These are phyloP conservation scores for Timema podura DNA, from an alignment of 2,888 invertebrate genomes.

Conservation along the genomic window DNA sequence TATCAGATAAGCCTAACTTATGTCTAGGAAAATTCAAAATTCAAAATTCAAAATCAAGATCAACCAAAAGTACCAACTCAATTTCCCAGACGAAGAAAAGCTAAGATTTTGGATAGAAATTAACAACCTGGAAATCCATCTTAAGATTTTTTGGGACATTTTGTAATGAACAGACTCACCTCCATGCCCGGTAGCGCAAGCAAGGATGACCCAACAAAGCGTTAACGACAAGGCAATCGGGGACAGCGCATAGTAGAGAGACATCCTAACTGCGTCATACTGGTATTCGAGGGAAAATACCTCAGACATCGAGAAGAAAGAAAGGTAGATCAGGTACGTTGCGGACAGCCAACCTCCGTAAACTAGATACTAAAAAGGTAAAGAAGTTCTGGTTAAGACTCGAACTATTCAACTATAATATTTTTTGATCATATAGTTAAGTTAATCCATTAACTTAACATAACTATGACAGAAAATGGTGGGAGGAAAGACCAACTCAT, in stretches of 20 bases:
- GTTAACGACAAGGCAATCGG: conserved; percentile 59
- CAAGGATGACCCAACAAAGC: conserved; percentile 62
- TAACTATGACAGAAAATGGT: background rate
- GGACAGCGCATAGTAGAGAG: conserved; percentile 60
- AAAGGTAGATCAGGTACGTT: conserved; percentile 49
- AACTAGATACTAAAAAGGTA: no score
- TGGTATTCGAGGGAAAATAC: conserved; percentile 56
- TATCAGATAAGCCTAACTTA: no score
- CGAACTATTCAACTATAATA: no score
- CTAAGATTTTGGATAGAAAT: no score
- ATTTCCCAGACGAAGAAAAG: no score
- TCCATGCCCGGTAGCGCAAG: conserved; percentile 53
- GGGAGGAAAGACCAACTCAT: background rate
- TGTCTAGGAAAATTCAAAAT: no score
- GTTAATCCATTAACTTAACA: no score
- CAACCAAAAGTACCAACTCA: no score
- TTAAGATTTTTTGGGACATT: background rate
- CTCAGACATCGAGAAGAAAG: conserved; percentile 57
- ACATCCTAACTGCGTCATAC: conserved; percentile 57
- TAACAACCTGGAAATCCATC: no score
- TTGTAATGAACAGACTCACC: conserved; percentile 41
- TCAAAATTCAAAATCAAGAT: no score
- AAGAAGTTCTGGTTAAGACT: no score
- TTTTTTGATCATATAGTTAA: no score
- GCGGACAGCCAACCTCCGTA: conserved; percentile 54